phyloP scores from a whole-genome alignment of 2,113 vertebrate genomes.

The Tonatia bakeri region DNA sequence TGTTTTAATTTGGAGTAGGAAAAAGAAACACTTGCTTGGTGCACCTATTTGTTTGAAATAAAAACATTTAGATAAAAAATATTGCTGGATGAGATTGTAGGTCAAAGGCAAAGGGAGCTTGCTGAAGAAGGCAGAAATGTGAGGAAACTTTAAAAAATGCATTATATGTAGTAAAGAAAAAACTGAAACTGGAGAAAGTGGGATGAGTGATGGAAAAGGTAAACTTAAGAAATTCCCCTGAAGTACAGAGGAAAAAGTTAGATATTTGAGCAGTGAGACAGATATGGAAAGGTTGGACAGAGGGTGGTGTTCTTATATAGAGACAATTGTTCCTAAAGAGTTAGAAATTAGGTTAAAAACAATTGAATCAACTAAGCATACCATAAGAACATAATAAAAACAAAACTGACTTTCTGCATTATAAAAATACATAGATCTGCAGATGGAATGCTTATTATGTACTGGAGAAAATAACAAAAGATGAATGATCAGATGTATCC shows the following conservation, averaged over 20 bases:
- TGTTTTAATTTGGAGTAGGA: slow-evolving; percentile 58
- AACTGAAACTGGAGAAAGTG: neutral
- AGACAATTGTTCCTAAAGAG: neutral
- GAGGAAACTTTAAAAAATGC: neutral
- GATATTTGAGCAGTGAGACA: neutral
- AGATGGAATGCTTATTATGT: neutral
- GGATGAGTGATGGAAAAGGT: neutral
- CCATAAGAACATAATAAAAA: neutral
- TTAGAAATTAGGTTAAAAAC: neutral
- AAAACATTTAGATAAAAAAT: slow-evolving; percentile 67
- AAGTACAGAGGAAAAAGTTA: neutral
- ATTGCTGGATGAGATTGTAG: neutral
- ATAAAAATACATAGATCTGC: neutral
- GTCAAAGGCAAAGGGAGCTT: neutral
- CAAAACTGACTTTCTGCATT: neutral
- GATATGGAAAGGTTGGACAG: neutral
- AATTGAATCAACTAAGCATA: neutral
- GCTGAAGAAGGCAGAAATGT: neutral
- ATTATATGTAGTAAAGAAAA: neutral
- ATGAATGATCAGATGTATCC: neutral
- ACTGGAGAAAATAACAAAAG: neutral
- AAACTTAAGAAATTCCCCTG: slow-evolving; percentile 26
- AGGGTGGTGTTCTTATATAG: neutral
- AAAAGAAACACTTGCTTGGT: slow-evolving; percentile 70
- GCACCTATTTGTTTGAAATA: slow-evolving; percentile 72